Percentiles rank a stretch among this genome's conserved stretches.
Conservation (phyloP, 2,888 invertebrate species). For the Exephanes ischioxanthus region DNA sequence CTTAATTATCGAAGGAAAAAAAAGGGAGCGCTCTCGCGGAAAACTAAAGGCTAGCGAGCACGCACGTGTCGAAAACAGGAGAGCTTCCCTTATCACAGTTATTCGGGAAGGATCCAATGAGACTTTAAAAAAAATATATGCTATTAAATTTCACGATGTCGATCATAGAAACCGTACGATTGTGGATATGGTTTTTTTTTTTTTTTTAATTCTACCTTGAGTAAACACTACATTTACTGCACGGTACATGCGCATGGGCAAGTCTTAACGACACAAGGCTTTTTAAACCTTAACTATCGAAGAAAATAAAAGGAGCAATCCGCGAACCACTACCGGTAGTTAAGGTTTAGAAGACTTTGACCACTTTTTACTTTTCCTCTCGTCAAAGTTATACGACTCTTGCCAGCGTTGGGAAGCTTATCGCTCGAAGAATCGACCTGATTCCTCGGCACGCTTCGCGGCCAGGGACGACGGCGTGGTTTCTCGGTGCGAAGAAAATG, state of each 20-base stretch:
- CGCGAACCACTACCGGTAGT: background rate
- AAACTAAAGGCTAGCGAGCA: background rate
- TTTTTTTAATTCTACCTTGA: no score
- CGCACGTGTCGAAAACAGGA: background rate
- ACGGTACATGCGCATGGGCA: background rate
- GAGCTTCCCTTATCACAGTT: background rate
- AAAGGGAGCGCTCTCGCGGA: background rate
- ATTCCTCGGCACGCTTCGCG: conserved; percentile 52
- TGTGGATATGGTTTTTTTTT: no score
- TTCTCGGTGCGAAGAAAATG: conserved; percentile 39
- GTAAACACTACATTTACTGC: background rate
- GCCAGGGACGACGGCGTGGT: conserved; percentile 11
- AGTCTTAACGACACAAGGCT: background rate
- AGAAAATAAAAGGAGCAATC: background rate
- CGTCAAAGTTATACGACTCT: conserved; percentile 8
- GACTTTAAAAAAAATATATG: no score
- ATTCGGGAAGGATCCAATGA: background rate
- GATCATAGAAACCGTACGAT: no score
- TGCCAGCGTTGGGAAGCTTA: conserved; percentile 4
- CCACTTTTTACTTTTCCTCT: conserved; percentile 13
- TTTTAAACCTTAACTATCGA: background rate
- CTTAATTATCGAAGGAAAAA: background rate
- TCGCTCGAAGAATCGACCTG: conserved; percentile 51
- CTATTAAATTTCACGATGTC: no score
- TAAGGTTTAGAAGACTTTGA: conserved; percentile 8